These are phyloP conservation scores for Urechis unicinctus DNA, from an alignment of 2,888 invertebrate genomes.

Conservation along the genomic window DNA sequence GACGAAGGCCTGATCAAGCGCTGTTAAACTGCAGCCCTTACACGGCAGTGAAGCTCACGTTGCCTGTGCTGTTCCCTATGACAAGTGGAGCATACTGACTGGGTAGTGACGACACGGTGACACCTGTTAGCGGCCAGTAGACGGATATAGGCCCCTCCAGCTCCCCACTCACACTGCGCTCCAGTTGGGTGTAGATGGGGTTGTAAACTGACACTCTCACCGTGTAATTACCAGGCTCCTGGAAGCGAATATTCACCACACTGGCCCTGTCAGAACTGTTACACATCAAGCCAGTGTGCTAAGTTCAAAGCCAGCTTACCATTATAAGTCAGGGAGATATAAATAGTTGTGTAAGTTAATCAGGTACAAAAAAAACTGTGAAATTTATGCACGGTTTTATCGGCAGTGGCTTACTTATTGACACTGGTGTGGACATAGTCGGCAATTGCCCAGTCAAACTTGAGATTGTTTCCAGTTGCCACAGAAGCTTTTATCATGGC, in stretches of 20 bases:
- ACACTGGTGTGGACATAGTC: too few species aligned
- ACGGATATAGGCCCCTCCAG: not conserved
- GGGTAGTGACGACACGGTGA: not conserved
- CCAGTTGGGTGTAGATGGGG: not conserved
- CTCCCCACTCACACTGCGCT: not conserved
- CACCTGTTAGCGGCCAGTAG: not conserved
- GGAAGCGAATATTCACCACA: not conserved
- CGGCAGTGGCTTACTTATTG: too few species aligned
- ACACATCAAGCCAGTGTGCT: too few species aligned
- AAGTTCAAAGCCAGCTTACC: too few species aligned
- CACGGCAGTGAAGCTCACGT: too few species aligned
- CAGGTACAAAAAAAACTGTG: too few species aligned
- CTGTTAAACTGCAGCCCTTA: too few species aligned
- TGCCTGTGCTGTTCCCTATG: not conserved
- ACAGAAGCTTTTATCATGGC: constrained; percentile 27
- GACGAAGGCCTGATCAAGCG: too few species aligned
- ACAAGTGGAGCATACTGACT: not conserved
- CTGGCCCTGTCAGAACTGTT: not conserved
- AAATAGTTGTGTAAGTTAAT: too few species aligned
- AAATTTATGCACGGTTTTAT: too few species aligned
- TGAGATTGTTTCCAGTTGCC: constrained; percentile 29
- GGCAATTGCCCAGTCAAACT: constrained; percentile 32
- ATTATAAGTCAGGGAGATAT: too few species aligned
- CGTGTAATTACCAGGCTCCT: not conserved
- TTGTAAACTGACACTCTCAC: not conserved